phyloP scores from a whole-genome alignment of 2,797 vertebrate genomes.

The Lemur catta region DNA sequence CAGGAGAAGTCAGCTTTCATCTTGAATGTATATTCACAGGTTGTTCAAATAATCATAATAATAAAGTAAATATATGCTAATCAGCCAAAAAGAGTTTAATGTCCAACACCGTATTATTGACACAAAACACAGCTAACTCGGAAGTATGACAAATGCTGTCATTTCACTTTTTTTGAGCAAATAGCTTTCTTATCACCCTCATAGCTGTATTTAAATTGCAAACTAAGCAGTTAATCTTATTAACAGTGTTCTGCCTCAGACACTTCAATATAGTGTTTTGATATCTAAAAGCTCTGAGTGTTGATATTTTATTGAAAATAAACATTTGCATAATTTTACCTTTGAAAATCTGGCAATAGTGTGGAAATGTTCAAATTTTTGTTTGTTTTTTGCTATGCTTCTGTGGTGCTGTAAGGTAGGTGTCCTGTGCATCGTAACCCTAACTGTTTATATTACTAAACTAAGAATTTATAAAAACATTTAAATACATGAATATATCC shows the following conservation, averaged over 20 bases:
- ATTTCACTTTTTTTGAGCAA: not conserved
- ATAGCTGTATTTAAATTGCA: conserved; percentile 31
- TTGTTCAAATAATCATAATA: not conserved
- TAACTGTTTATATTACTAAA: conserved; percentile 42
- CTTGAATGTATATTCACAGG: not conserved
- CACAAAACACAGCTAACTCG: not conserved
- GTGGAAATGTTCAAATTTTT: not conserved
- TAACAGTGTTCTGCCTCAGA: not conserved
- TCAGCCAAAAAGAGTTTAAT: not conserved
- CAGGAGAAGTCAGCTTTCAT: not conserved
- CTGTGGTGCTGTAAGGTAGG: not conserved
- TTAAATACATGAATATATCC: not conserved
- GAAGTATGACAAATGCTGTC: not conserved
- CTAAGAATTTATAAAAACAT: conserved; percentile 50
- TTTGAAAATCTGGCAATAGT: not conserved
- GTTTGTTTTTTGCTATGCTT: not conserved
- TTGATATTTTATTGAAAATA: conserved; percentile 41
- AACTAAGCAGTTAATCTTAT: conserved; percentile 39
- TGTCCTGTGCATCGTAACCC: not conserved
- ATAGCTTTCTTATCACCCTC: not conserved
- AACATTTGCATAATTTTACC: not conserved
- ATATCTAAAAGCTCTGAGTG: conserved; percentile 29
- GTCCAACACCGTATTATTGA: not conserved
- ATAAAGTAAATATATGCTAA: not conserved
- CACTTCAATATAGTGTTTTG: not conserved